These are phyloP conservation scores for Littorina saxatilis DNA, from an alignment of 1,140 invertebrate genomes.

Conservation along the genomic window DNA sequence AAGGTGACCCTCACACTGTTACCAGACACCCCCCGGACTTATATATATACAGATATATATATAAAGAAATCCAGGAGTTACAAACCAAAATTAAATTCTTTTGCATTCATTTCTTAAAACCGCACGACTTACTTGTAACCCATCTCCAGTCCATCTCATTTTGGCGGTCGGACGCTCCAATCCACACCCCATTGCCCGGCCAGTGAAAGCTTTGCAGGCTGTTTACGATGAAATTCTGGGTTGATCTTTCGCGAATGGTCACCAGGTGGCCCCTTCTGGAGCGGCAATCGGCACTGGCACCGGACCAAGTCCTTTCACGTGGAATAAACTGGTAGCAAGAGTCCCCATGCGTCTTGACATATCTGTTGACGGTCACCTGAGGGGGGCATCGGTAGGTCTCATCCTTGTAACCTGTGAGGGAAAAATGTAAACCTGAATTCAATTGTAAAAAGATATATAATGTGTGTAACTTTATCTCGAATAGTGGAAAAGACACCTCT, in stretches of 20 bases:
- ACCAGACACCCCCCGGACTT: too few relatives aligned
- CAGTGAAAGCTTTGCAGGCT: constrained; percentile 44
- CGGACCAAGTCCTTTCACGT: constrained; percentile 47
- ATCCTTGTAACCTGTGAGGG: neutral
- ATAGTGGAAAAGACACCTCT: neutral
- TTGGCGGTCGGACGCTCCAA: constrained; percentile 52
- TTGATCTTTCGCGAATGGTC: constrained; percentile 39
- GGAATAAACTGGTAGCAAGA: constrained; percentile 48
- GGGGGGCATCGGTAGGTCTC: constrained; percentile 41
- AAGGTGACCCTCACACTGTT: too few relatives aligned
- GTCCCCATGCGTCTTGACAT: constrained; percentile 43
- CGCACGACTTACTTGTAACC: constrained; percentile 51
- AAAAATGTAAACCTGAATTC: neutral
- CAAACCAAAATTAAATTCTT: neutral
- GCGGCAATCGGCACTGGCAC: constrained; percentile 41
- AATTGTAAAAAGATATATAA: too few relatives aligned
- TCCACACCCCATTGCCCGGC: constrained; percentile 55
- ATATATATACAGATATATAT: neutral
- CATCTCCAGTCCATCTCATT: constrained; percentile 59
- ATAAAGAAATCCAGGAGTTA: neutral
- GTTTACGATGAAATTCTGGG: constrained; percentile 51
- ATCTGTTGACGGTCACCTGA: constrained; percentile 9
- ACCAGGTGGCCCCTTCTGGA: constrained; percentile 50
- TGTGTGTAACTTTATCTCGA: too few relatives aligned
- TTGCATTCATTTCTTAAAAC: too few relatives aligned